phyloP scores from a whole-genome alignment of 2,888 invertebrate species.

The Pasiphila rectangulata region DNA sequence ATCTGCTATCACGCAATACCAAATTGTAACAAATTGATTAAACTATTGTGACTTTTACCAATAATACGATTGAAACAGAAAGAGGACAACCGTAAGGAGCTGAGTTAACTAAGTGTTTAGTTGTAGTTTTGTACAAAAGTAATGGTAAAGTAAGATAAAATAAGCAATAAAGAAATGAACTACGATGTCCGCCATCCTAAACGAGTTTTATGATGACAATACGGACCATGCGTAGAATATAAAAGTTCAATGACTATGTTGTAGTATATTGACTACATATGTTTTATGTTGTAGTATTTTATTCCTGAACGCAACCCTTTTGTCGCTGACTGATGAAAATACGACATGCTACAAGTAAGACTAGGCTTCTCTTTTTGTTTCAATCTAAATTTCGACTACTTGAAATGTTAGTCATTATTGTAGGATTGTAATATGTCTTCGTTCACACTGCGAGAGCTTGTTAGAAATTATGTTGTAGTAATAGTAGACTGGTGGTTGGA shows the following conservation, averaged over 20 bases:
- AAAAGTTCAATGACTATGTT: too few species aligned
- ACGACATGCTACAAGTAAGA: too few species aligned
- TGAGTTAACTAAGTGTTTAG: constrained; percentile 18
- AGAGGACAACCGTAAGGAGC: constrained; percentile 22
- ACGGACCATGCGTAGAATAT: too few species aligned
- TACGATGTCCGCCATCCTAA: too few species aligned
- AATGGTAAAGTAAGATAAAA: constrained; percentile 5
- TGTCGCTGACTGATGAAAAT: background rate
- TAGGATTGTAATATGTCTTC: constrained; percentile 11
- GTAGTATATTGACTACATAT: too few species aligned
- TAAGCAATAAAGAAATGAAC: too few species aligned
- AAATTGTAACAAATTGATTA: too few species aligned
- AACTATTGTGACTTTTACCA: constrained; percentile 2
- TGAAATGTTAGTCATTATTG: constrained; percentile 23
- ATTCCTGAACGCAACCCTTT: background rate
- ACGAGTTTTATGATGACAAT: too few species aligned
- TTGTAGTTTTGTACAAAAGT: constrained; percentile 19
- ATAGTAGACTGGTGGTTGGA: too few species aligned
- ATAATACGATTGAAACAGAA: constrained; percentile 16
- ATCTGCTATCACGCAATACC: too few species aligned
- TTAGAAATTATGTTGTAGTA: constrained; percentile 2
- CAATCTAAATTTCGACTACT: constrained; percentile 6
- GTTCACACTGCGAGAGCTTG: constrained; percentile 6
- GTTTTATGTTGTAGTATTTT: too few species aligned
- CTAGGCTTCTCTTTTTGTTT: constrained; percentile 14